Percentiles rank a stretch among this genome's conserved stretches.
These are phyloP conservation scores for Pseudochaenichthys georgianus DNA, from an alignment of 2,797 vertebrate species.

Conservation along the genomic window DNA sequence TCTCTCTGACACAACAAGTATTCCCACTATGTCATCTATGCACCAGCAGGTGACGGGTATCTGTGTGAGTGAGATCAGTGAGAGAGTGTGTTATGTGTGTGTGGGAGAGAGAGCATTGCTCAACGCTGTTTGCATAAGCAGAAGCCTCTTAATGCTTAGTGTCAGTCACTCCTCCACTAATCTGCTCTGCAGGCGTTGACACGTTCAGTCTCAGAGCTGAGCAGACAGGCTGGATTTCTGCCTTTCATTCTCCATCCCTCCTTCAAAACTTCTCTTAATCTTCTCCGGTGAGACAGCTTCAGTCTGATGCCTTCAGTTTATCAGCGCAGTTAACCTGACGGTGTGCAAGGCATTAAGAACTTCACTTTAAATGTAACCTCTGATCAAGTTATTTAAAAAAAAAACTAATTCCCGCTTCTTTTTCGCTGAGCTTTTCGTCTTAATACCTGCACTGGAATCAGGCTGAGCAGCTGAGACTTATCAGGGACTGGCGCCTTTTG, in stretches of 20 bases:
- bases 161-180: slow-evolving; percentile 76
- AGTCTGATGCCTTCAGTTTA: slow-evolving; percentile 45
- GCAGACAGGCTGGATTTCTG: slow-evolving; percentile 73
- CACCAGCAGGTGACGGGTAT: slow-evolving; percentile 59
- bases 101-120: slow-evolving; percentile 61
- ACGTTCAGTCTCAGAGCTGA: slow-evolving; percentile 65
- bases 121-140: slow-evolving; percentile 69
- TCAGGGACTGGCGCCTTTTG: slow-evolving; percentile 52
- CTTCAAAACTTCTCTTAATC: slow-evolving; percentile 65
- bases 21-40: slow-evolving; percentile 54
- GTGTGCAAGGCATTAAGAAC: slow-evolving; percentile 23
- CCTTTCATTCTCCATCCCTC: slow-evolving; percentile 53
- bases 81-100: slow-evolving; percentile 36
- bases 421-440: slow-evolving; percentile 24
- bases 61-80: slow-evolving; percentile 30
- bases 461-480: slow-evolving; percentile 53
- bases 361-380: slow-evolving; percentile 49
- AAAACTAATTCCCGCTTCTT: neutral
- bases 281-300: slow-evolving; percentile 46
- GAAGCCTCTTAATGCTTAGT: slow-evolving; percentile 76
- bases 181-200: slow-evolving; percentile 79
- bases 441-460: slow-evolving; percentile 45
- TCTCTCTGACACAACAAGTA: slow-evolving; percentile 54
- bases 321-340: slow-evolving; percentile 11
- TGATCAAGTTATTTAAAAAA: slow-evolving; percentile 6